A percentile compares a stretch with the other conserved stretches of the same genome.
Evolutionary conservation across 2,113 vertebrate genomes (phyloP).

Genomic region (Mystacornis crossleyi): DNA sequence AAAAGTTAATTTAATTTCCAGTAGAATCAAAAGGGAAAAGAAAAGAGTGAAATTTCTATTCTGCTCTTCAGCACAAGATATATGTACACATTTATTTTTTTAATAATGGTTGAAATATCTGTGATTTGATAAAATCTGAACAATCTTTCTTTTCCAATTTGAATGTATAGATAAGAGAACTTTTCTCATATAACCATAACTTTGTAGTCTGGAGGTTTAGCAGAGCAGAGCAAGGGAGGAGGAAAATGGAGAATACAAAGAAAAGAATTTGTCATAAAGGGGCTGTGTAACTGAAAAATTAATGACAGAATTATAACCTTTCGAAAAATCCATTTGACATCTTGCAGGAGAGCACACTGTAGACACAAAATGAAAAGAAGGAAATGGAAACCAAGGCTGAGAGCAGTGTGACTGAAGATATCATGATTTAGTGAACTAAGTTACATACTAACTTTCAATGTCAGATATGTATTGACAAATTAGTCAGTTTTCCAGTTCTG

Average conservation of each 20-base stretch:
- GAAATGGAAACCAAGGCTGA: not conserved
- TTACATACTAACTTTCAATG: not conserved
- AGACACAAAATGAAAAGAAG: not conserved
- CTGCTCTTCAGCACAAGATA: not conserved
- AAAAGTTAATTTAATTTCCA: not conserved
- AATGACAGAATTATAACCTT: not conserved
- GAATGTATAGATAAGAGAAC: not conserved
- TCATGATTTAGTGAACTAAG: not conserved
- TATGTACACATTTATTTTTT: not conserved
- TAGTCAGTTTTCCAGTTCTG: not conserved
- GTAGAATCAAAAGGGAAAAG: not conserved
- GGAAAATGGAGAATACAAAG: not conserved
- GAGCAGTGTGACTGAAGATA: not conserved
- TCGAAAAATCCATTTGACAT: not conserved
- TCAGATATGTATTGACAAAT: not conserved
- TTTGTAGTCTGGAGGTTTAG: not conserved
- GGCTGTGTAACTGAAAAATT: not conserved
- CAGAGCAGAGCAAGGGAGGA: not conserved
- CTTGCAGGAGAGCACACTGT: not conserved
- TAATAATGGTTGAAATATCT: not conserved
- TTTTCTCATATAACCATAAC: not conserved
- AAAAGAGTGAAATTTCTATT: not conserved
- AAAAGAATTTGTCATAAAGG: not conserved
- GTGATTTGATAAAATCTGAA: not conserved
- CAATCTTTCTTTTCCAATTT: not conserved